Conservation (phyloP, 1,140 invertebrate genomes). For the Drosophila lacertosa region DNA sequence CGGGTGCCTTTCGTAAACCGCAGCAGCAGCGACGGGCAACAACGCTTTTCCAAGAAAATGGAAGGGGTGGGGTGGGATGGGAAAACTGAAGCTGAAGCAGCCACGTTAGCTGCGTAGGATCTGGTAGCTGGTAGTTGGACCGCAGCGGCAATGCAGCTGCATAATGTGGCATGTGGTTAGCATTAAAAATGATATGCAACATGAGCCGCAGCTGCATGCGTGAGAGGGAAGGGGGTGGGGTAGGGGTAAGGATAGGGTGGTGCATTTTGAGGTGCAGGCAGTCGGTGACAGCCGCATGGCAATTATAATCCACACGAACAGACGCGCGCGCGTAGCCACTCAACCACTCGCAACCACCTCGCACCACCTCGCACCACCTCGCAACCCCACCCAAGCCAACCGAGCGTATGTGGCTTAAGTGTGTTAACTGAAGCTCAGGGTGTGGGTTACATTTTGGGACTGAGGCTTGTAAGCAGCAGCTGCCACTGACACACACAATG, state of each 20-base stretch:
- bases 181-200: constrained; percentile 81
- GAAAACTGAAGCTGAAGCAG: constrained; percentile 1
- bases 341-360: constrained; percentile 10
- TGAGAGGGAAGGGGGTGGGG: not conserved
- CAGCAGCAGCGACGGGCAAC: constrained; percentile 45
- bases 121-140: constrained; percentile 43
- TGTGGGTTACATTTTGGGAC: constrained; percentile 12
- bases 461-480: constrained; percentile 52
- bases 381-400: constrained; percentile 39
- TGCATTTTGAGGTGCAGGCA: constrained; percentile 57
- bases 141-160: constrained; percentile 77
- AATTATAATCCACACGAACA: constrained; percentile 76
- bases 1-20: constrained; percentile 65
- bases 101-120: not conserved
- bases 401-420: constrained; percentile 62
- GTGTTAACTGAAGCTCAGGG: constrained; percentile 46
- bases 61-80: not conserved
- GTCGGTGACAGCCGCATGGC: constrained; percentile 76
- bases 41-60: constrained; percentile 19
- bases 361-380: constrained; percentile 41
- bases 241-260: constrained; percentile 25
- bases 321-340: constrained; percentile 30
- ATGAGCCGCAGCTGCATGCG: constrained; percentile 51
- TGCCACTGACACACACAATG: constrained; percentile 76
- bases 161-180: constrained; percentile 80